phyloP scores from a whole-genome alignment of 2,888 invertebrate genomes.

The Dryobotodes eremita region DNA sequence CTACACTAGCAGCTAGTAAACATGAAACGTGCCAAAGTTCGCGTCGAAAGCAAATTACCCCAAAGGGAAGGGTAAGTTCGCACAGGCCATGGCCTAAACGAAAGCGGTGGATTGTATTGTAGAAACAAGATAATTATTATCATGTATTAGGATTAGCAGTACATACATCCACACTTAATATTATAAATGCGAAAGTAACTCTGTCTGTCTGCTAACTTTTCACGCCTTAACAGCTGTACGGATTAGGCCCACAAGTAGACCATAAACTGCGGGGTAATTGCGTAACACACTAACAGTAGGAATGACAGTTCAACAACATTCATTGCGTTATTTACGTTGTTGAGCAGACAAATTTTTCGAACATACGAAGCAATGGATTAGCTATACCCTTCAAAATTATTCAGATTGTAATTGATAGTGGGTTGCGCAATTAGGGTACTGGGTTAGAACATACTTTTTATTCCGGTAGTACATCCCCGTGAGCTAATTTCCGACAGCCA shows the following conservation, averaged over 20 bases:
- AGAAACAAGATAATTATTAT: conserved; percentile 8
- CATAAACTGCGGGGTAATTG: neutral
- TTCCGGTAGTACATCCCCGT: neutral
- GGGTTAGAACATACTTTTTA: neutral
- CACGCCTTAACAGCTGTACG: neutral
- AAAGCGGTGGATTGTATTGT: neutral
- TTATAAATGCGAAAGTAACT: neutral
- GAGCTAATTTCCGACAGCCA: neutral
- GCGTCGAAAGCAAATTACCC: conserved; percentile 61
- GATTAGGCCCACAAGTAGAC: neutral
- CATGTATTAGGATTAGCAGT: conserved; percentile 4
- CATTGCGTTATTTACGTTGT: no score
- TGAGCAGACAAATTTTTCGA: no score
- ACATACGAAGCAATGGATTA: no score
- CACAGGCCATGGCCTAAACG: neutral
- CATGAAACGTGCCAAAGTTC: conserved; percentile 63
- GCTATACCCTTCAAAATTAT: no score
- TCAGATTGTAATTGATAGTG: no score
- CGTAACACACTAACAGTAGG: no score
- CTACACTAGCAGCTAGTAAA: conserved; percentile 56
- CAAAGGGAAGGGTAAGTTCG: conserved; percentile 39
- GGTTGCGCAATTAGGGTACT: no score
- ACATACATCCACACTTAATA: neutral
- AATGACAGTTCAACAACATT: no score
- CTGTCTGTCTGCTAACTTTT: neutral